Evolutionary conservation across 2,113 vertebrate species (phyloP), one percentile per base, ranked within the genome.

Genomic region (Tychaedon coryphoeus): DNA sequence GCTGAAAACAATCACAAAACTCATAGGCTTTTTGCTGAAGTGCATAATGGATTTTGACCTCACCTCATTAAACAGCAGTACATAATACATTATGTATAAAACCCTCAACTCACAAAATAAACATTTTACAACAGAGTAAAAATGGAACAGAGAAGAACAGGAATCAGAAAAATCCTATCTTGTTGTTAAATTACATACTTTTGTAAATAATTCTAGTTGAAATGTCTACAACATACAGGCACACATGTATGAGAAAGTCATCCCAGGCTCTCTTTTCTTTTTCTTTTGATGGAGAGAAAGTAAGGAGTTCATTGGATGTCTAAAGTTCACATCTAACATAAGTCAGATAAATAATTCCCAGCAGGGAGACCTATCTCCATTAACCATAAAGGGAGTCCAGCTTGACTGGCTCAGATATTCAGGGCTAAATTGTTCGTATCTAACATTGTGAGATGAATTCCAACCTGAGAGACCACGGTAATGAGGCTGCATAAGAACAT

Each of bases 1-100:
- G 57, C 47, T 91, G 81, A 89, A 74, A 87, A 51, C 33, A 95
- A 67, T 89, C 48, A 67, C 43, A 71, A 74, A 84, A 74, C 42
- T 67, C 57, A 58, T 2, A 78, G 47, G 33, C 45, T 77, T 92
- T 91, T 91, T 87, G 43, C 57, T 92, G 77, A 89, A 96, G 89
- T 56, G 40, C 25, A 5, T 84, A 81, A 89, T 92, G 84, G 56
- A 47, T 95, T 94, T 94, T 92, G 53, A 81, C 87, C 81, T 95
- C 6, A 4, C 77, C 42, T 96, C 92, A 94, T 96, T 95, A 78
- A 94, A 90, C 77, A 90, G 26, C 51, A 71, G 33, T 84, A 48
- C 38, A 43, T 84, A 77, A 86, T 62, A 64, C 36, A 60, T 91
- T 51, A 77, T 81, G 24, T 92, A 47, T 64, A 86, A 92, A 91